Percentiles rank a stretch among this genome's conserved stretches.
Conservation (phyloP, 1,140 invertebrate species). For the Cotesia typhae region DNA sequence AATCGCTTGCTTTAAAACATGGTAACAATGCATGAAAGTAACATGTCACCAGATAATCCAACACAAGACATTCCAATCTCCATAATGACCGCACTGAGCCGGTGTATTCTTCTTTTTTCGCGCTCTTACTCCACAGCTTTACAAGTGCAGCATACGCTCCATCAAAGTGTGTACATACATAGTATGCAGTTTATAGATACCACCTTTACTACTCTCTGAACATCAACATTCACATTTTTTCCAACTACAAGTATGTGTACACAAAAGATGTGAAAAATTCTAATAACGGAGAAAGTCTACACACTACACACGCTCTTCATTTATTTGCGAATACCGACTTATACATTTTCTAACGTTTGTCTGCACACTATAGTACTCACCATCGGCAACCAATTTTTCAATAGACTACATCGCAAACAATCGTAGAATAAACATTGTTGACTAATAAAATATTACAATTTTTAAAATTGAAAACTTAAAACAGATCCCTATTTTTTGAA, state of each 20-base stretch:
- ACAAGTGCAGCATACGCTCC: neutral
- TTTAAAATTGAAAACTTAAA: too few relatives aligned
- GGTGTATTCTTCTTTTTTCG: neutral
- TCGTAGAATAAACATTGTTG: too few relatives aligned
- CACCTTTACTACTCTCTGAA: too few relatives aligned
- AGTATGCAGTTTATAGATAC: neutral
- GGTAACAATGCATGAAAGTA: slow-evolving; percentile 13
- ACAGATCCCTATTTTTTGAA: too few relatives aligned
- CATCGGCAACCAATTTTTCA: neutral
- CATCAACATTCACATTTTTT: neutral
- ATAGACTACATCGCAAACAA: neutral
- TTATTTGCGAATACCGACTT: neutral
- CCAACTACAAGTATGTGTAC: neutral
- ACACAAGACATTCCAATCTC: slow-evolving; percentile 30
- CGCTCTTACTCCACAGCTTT: neutral
- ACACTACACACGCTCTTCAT: slow-evolving; percentile 12
- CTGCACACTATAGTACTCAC: neutral
- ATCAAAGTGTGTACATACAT: slow-evolving; percentile 5
- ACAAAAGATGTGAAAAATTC: neutral
- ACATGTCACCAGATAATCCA: neutral
- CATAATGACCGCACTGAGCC: slow-evolving; percentile 32
- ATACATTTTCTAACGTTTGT: neutral
- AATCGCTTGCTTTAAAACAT: neutral
- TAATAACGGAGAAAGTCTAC: slow-evolving; percentile 28
- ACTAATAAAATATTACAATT: too few relatives aligned